Percentiles rank a stretch among this genome's conserved stretches.
Conservation (phyloP, 53 echinoderm and acorn worm genomes). For the Mesocentrotus franciscanus region DNA sequence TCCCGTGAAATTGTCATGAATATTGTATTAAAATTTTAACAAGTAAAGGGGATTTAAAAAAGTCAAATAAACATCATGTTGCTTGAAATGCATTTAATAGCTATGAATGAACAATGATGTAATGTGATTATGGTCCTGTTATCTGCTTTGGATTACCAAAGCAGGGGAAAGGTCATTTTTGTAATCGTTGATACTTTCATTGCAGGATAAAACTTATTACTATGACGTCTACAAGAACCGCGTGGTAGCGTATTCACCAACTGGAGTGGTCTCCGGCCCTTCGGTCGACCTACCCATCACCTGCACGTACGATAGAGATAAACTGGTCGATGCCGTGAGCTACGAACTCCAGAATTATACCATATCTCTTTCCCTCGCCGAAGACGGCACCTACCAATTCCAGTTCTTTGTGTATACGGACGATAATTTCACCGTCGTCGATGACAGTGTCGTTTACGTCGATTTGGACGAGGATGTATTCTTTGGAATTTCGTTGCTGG, state of each 20-base stretch:
- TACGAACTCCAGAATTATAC: constrained; percentile 38
- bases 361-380: neutral
- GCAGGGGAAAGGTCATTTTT: too few species aligned
- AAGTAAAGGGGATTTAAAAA: too few species aligned
- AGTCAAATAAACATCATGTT: too few species aligned
- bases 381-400: constrained; percentile 35
- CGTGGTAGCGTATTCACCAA: neutral
- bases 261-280: neutral
- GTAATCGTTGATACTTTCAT: too few species aligned
- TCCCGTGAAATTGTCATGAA: too few species aligned
- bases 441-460: neutral
- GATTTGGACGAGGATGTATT: constrained; percentile 18
- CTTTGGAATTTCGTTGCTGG: constrained; percentile 29
- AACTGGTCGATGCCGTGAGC: neutral
- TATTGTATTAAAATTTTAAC: too few species aligned
- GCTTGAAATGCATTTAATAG: too few species aligned
- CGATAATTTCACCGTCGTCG: neutral
- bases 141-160: too few species aligned
- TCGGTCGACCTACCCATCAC: neutral
- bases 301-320: constrained; percentile 44
- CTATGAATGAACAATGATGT: too few species aligned
- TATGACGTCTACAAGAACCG: constrained; percentile 52
- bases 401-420: constrained; percentile 9
- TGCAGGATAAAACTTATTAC: neutral
- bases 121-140: too few species aligned